Percentiles rank a stretch among this genome's conserved stretches.
Evolutionary conservation across 35 echinoderm and acorn worm genomes (phyloP).

Genomic region (Chiridota heheva): DNA sequence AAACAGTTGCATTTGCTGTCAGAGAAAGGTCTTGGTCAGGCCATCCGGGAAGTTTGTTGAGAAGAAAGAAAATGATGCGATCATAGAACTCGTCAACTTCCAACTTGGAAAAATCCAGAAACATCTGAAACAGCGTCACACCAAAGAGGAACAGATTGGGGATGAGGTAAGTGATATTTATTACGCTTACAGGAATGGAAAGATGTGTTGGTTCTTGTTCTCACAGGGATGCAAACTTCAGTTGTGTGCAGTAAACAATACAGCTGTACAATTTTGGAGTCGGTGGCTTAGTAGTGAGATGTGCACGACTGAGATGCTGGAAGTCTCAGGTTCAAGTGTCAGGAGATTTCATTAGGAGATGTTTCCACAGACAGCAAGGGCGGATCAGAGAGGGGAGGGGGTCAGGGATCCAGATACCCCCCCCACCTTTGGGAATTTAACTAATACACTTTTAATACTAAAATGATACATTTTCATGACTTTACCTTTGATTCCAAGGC

Average conservation of each 20-base stretch:
- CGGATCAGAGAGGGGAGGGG: too few relatives aligned
- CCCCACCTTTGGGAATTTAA: too few relatives aligned
- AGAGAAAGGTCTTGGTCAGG: slow-evolving; percentile 85
- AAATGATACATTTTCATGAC: too few relatives aligned
- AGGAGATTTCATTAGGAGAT: neutral
- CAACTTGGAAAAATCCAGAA: slow-evolving; percentile 66
- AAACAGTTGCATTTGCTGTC: slow-evolving; percentile 76
- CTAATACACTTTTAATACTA: too few relatives aligned
- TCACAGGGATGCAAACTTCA: too few relatives aligned
- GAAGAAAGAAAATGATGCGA: slow-evolving; percentile 90
- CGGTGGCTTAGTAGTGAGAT: neutral
- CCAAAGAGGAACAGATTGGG: slow-evolving; percentile 45
- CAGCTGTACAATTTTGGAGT: neutral
- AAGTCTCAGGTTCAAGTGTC: neutral
- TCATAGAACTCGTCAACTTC: slow-evolving; percentile 65
- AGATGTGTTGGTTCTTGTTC: too few relatives aligned
- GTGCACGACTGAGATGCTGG: too few relatives aligned
- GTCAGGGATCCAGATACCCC: too few relatives aligned
- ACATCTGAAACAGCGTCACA: slow-evolving; percentile 47
- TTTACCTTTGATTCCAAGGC: too few relatives aligned
- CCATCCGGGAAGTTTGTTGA: slow-evolving; percentile 90
- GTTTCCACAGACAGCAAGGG: too few relatives aligned
- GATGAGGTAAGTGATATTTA: slow-evolving; percentile 70
- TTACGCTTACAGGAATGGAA: too few relatives aligned
- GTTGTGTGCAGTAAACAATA: neutral